Conservation (phyloP, 2,888 invertebrate genomes). For the Stegophylla sp. region DNA sequence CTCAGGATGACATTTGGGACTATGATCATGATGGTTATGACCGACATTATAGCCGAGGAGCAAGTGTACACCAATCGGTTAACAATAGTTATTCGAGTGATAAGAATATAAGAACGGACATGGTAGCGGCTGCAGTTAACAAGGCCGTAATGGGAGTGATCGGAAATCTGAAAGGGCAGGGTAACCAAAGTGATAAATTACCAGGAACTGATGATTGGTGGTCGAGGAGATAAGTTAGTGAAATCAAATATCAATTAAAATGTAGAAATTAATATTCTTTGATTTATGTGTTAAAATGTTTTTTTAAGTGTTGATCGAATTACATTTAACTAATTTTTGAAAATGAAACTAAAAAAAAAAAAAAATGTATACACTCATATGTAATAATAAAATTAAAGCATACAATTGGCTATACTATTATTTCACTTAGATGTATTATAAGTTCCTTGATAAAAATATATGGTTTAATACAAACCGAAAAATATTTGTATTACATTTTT, state of each 20-base stretch:
- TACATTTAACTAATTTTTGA: not conserved
- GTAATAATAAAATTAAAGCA: not conserved
- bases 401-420: not conserved
- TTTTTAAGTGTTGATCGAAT: no score
- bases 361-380: not conserved
- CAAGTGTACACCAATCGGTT: conserved; percentile 33
- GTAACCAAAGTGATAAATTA: conserved; percentile 36
- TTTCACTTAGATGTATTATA: not conserved
- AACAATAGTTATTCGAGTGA: conserved; percentile 30
- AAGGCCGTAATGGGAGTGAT: conserved; percentile 61
- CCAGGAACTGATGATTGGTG: conserved; percentile 49
- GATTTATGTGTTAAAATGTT: not conserved
- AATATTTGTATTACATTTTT: not conserved
- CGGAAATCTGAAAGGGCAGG: conserved; percentile 58
- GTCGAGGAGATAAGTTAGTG: conserved; percentile 38
- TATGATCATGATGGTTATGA: conserved; percentile 58
- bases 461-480: not conserved
- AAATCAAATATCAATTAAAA: not conserved
- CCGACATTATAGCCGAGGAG: conserved; percentile 35
- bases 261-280: not conserved
- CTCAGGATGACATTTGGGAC: conserved; percentile 48
- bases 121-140: conserved; percentile 60
- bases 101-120: conserved; percentile 58
- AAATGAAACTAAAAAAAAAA: not conserved
- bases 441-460: conserved; percentile 1